Percentiles rank a stretch among this genome's conserved stretches.
phyloP scores from a whole-genome alignment of 2,113 vertebrate genomes.

The Eonycteris spelaea region DNA sequence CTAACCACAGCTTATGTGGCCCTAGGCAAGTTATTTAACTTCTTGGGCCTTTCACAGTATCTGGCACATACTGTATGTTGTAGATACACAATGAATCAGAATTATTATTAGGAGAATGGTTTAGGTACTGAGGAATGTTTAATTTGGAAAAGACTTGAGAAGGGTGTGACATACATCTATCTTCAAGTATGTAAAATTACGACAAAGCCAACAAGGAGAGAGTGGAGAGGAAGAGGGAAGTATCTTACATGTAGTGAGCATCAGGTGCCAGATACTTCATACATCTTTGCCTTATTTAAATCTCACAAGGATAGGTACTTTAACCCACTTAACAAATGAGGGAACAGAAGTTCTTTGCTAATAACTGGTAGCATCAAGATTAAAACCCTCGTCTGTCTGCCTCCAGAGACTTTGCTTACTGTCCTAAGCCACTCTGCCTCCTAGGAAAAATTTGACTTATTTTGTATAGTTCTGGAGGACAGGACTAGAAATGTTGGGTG shows the following conservation, averaged over 20 bases:
- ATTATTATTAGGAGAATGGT: neutral
- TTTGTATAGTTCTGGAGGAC: neutral
- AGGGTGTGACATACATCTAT: neutral
- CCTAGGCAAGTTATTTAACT: neutral
- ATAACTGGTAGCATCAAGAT: neutral
- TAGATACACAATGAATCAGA: constrained; percentile 27
- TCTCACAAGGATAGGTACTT: neutral
- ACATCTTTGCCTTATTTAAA: neutral
- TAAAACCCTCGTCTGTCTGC: neutral
- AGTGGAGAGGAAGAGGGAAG: neutral
- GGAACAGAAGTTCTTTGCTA: neutral
- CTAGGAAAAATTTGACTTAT: neutral
- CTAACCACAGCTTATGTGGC: neutral
- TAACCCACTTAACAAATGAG: neutral
- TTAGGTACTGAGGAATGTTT: neutral
- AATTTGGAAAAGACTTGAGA: constrained; percentile 24
- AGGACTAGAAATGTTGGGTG: neutral
- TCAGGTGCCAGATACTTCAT: neutral
- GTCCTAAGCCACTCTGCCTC: neutral
- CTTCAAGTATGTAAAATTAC: neutral
- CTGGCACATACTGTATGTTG: neutral
- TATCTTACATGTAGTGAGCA: neutral
- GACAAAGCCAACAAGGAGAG: neutral
- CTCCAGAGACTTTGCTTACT: neutral
- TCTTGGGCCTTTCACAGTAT: neutral